These are phyloP conservation scores for Vultur gryphus DNA, from an alignment of 2,797 vertebrate genomes.

Conservation along the genomic window DNA sequence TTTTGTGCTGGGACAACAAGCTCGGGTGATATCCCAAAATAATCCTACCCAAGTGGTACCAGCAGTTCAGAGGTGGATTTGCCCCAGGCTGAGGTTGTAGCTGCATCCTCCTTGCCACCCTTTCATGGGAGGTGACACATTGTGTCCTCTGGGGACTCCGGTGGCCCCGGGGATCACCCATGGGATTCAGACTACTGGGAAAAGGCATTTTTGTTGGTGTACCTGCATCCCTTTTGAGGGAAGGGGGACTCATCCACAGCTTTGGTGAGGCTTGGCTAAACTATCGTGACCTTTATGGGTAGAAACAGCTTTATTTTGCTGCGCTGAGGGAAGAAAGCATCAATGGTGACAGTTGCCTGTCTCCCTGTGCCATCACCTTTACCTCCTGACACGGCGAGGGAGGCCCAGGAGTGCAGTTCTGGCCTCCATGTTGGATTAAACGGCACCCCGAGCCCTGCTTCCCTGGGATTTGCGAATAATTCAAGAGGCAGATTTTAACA, in stretches of 20 bases:
- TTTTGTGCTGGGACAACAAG: not conserved
- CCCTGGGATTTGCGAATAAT: not conserved
- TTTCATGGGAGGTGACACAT: not conserved
- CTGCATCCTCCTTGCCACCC: not conserved
- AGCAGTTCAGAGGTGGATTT: not conserved
- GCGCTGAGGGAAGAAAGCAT: not conserved
- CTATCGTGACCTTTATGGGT: not conserved
- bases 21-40: not conserved
- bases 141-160: rapidly evolving
- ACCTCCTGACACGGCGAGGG: rapidly evolving
- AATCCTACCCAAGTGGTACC: not conserved
- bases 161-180: not conserved
- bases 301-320: not conserved
- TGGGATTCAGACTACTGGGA: rapidly evolving
- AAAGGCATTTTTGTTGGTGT: not conserved
- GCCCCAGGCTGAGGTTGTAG: not conserved
- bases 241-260: not conserved
- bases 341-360: not conserved
- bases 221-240: not conserved
- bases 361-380: not conserved
- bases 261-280: not conserved
- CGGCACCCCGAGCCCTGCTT: not conserved
- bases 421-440: not conserved
- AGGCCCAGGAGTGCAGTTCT: not conserved
- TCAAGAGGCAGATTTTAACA: not conserved